These are phyloP conservation scores for Halyomorpha halys DNA, from an alignment of 1,140 invertebrate species.

Conservation along the genomic window DNA sequence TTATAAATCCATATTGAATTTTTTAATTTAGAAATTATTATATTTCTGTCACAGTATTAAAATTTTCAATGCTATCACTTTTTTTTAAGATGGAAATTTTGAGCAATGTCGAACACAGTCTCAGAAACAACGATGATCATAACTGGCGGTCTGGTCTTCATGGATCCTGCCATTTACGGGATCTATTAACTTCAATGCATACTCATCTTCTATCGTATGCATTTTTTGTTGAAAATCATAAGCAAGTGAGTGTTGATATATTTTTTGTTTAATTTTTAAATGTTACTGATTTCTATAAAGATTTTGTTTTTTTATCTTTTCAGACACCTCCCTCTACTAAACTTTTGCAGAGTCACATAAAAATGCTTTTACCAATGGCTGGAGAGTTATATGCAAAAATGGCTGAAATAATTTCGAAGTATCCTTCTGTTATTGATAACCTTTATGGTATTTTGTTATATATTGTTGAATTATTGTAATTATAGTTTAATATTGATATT, in stretches of 20 bases:
- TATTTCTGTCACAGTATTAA: neutral
- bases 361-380: slow-evolving; percentile 41
- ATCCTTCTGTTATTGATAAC: slow-evolving; percentile 34
- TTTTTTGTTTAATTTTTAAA: slow-evolving; percentile 1
- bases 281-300: neutral
- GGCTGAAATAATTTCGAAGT: slow-evolving; percentile 32
- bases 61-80: slow-evolving; percentile 7
- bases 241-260: neutral
- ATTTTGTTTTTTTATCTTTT: neutral
- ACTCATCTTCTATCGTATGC: slow-evolving; percentile 48
- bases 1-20: neutral
- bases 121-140: slow-evolving; percentile 18
- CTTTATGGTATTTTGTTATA: slow-evolving; percentile 36
- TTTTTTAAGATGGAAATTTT: slow-evolving; percentile 26
- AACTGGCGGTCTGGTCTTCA: slow-evolving; percentile 14
- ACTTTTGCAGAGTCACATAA: slow-evolving; percentile 43
- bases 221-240: slow-evolving; percentile 25
- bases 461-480: neutral
- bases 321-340: slow-evolving; percentile 26
- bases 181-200: slow-evolving; percentile 43
- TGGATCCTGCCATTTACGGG: slow-evolving; percentile 10
- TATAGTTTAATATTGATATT: neutral
- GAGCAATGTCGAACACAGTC: slow-evolving; percentile 18
- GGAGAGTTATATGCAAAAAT: slow-evolving; percentile 39
- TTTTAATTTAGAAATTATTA: neutral